Conservation (phyloP, 1,140 invertebrate species). For the Dinothrombium tinctorium region DNA sequence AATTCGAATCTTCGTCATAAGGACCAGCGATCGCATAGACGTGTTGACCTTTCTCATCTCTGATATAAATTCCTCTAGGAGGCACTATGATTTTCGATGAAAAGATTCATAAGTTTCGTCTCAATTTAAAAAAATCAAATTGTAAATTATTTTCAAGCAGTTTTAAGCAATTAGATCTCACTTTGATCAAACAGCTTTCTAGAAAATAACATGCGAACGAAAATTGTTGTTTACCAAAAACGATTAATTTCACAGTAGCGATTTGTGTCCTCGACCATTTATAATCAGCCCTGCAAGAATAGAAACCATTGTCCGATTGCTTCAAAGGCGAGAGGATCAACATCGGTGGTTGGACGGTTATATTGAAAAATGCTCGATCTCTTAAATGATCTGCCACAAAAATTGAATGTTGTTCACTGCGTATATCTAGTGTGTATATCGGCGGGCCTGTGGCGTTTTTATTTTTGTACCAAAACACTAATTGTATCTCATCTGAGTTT, state of each 20-base stretch:
- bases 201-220: too few relatives aligned
- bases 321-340: background rate
- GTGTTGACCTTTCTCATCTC: constrained; percentile 10
- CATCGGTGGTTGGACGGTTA: background rate
- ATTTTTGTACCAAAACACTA: constrained; percentile 4
- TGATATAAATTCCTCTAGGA: constrained; percentile 12
- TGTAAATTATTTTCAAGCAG: too few relatives aligned
- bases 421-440: constrained; percentile 1
- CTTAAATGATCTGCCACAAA: background rate
- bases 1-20: constrained; percentile 13
- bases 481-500: background rate
- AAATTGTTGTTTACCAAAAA: constrained; percentile 2
- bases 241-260: background rate
- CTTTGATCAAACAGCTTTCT: too few relatives aligned
- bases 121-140: too few relatives aligned
- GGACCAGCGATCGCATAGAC: constrained; percentile 14
- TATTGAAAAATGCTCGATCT: background rate
- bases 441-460: constrained; percentile 2
- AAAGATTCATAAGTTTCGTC: too few relatives aligned
- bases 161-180: too few relatives aligned
- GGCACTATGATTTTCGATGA: constrained; percentile 15
- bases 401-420: background rate
- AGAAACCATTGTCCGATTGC: background rate
- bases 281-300: constrained; percentile 2
- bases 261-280: constrained; percentile 6